Evolutionary conservation across 2,113 vertebrate species (phyloP), one percentile per base, ranked within the genome.

Genomic region (Bujurquina vittata): DNA sequence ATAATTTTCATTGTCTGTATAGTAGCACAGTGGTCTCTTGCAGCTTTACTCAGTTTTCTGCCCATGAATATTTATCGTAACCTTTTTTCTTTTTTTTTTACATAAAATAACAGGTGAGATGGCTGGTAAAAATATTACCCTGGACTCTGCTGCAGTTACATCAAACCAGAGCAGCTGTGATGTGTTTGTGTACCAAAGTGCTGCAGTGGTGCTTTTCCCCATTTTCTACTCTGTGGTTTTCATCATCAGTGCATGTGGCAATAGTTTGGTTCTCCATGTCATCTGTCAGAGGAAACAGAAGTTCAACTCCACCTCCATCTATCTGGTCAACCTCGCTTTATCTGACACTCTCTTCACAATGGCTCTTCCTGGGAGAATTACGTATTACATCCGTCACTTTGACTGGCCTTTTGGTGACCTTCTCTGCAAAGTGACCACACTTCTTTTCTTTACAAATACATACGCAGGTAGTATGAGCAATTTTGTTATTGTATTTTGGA

Each of bases 391-490:
- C 33, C 91, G 95, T 43, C 94, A 95, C 60, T 97, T 94, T 15
- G 89, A 96, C 89, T 97, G 97, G 97, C 96, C 97, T 6, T 96
- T 97, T 0, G 95, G 97, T 3, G 96, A 97, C 29, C 55, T 92
- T 31, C 85, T 95, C 52, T 98, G 96, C 88, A 91, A 96, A 56
- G 69, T 92, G 79, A 96, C 92, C 1, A 94, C 96, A 0, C 93
- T 98, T 31, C 65, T 96, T 1, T 96, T 96, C 87, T 97, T 95
- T 75, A 87, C 95, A 86, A 97, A 97, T 87, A 97, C 96, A 3
- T 97, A 97, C 0, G 94, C 96, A 52, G 92, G 94, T 95, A 87
- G 63, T 29, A 26, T 63, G 6, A 33, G 4, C 20, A 17, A 5
- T 31, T 81, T 12, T 75, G 10, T 18, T 37, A 8, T 29, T 4